Percentiles rank a stretch among this genome's conserved stretches.
These are phyloP conservation scores for Willowsia nigromaculata DNA, from an alignment of 2,888 invertebrate genomes.

Conservation along the genomic window DNA sequence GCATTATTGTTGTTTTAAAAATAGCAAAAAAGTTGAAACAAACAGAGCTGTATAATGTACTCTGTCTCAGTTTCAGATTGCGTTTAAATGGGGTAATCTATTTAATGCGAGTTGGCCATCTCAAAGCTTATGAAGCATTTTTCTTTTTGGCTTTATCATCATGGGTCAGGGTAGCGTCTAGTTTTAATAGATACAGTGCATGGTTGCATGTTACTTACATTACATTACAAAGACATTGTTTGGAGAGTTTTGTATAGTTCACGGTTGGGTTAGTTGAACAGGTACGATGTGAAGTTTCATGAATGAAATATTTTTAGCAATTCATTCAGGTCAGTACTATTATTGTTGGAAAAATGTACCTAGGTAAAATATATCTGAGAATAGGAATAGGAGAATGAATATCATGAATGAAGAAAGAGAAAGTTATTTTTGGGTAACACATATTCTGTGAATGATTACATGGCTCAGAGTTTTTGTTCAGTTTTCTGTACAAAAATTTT, in stretches of 20 bases:
- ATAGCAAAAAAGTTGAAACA: background rate
- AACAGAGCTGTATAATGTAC: background rate
- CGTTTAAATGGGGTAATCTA: slow-evolving; percentile 24
- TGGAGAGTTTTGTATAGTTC: background rate
- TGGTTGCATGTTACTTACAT: background rate
- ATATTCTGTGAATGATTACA: too few relatives aligned
- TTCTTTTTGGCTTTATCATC: background rate
- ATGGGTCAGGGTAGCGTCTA: background rate
- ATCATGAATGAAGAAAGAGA: too few relatives aligned
- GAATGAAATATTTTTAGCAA: background rate
- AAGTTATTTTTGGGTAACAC: too few relatives aligned
- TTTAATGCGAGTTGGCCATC: background rate
- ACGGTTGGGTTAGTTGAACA: background rate
- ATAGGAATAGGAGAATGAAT: too few relatives aligned
- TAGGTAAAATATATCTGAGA: background rate
- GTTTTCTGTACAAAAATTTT: too few relatives aligned
- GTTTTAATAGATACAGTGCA: background rate
- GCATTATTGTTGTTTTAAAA: background rate
- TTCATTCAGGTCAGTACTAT: background rate
- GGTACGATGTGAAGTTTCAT: background rate
- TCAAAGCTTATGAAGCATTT: slow-evolving; percentile 9
- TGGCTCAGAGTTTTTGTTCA: too few relatives aligned
- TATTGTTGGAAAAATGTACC: too few relatives aligned
- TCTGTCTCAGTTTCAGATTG: background rate
- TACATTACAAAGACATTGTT: background rate